These are phyloP conservation scores for Coranthus polyacanthus DNA, from an alignment of 2,797 vertebrate species.

Conservation along the genomic window DNA sequence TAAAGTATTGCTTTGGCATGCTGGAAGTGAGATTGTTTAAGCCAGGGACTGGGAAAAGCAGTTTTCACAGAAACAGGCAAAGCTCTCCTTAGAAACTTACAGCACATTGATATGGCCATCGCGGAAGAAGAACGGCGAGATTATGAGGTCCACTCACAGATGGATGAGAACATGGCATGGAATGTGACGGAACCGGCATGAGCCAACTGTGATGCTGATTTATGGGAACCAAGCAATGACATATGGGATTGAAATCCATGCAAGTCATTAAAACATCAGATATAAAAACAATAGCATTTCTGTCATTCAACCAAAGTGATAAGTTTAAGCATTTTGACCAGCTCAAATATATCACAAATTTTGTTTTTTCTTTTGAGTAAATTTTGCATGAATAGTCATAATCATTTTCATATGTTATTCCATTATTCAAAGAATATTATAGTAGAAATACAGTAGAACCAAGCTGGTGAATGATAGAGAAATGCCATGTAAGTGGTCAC, in stretches of 20 bases:
- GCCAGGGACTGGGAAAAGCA: conserved; percentile 70
- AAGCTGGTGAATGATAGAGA: conserved; percentile 62
- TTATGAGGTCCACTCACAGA: conserved; percentile 82
- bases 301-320: conserved; percentile 57
- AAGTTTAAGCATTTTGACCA: conserved; percentile 15
- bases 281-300: conserved; percentile 59
- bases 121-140: conserved; percentile 76
- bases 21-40: conserved; percentile 56
- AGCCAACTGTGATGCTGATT: conserved; percentile 77
- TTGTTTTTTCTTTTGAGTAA: no score
- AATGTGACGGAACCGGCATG: conserved; percentile 80
- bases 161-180: conserved; percentile 80
- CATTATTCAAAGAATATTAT: conserved; percentile 13
- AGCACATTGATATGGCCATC: conserved; percentile 81
- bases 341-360: background rate
- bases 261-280: conserved; percentile 54
- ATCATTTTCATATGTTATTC: conserved; percentile 11
- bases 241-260: conserved; percentile 77
- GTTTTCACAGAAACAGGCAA: conserved; percentile 79
- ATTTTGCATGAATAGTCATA: background rate
- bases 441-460: conserved; percentile 23
- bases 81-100: conserved; percentile 81
- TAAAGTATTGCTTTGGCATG: conserved; percentile 68
- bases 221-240: conserved; percentile 78
- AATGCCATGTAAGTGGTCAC: conserved; percentile 51